Evolutionary conservation across 2,888 invertebrate genomes (phyloP).

Genomic region (Scaptomyza reducta): DNA sequence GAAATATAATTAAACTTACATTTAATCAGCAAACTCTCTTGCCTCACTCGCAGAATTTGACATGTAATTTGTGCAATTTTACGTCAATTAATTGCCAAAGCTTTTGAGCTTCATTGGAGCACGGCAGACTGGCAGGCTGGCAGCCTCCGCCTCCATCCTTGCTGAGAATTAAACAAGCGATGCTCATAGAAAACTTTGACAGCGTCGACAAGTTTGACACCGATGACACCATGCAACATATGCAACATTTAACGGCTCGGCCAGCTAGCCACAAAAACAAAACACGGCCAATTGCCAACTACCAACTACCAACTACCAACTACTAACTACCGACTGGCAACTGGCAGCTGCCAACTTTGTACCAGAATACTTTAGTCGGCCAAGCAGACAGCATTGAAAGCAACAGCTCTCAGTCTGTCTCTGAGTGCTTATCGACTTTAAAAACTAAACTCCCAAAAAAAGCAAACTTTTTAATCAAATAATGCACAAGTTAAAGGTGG

Average conservation of each 20-base stretch:
- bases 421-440: conserved; percentile 34
- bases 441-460: conserved; percentile 28
- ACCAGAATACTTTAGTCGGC: conserved; percentile 3
- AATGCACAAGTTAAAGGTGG: conserved; percentile 17
- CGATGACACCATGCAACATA: conserved; percentile 31
- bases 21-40: conserved; percentile 7
- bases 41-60: conserved; percentile 4
- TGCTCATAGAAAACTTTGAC: conserved; percentile 9
- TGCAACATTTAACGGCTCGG: conserved; percentile 21
- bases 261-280: conserved; percentile 1
- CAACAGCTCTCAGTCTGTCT: conserved; percentile 16
- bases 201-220: conserved; percentile 34
- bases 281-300: conserved; percentile 3
- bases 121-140: too few relatives aligned
- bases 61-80: conserved; percentile 26
- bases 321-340: not conserved
- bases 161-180: too few relatives aligned
- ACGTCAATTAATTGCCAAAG: conserved; percentile 29
- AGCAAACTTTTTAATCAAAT: conserved; percentile 64
- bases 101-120: conserved; percentile 10
- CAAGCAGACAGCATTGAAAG: conserved; percentile 16
- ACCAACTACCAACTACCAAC: too few relatives aligned
- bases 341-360: conserved; percentile 2
- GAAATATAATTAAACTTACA: conserved; percentile 53
- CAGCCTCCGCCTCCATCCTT: not conserved